Base-by-base conservation (phyloP, 2,888 invertebrate species). In the Criorhina ranunculi region DNA sequence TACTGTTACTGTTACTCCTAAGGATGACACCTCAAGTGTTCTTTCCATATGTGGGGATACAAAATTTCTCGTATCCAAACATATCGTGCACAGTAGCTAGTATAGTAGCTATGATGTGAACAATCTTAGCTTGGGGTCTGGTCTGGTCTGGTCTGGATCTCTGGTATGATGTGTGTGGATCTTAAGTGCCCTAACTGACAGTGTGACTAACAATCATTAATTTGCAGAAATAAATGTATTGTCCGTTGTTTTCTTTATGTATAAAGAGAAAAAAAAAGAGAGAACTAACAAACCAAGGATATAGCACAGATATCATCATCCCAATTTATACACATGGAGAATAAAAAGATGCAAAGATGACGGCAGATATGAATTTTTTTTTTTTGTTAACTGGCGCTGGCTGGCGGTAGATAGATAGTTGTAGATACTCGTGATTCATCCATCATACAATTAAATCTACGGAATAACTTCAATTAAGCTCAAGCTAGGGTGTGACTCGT, bases 181-280 rank as follows among this genome's bases (percentile, higher is more conserved):
- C 69, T 85, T 85, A 85, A 85, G 85, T 85, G 60, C 85, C 80
- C 66, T 66, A 76, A 80, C 85, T 85, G 85, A 85, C 85, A 85
- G 85, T 85, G 85, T 85, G 85, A 85, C 85, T 85, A 85, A 85
- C 85, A 85, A 85, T 85, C 85, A 85, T 85, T 85, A 85, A 85
- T 85, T 85, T 85, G 85, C 85, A 85, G 85, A 80, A 80, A 80
- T 85, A 73, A 53, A 42, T 46, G 7, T 19, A 46, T 57, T 9
- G 57, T 11, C 11, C n/a, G 57, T 11, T 8, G 29, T 40, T 9
- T 42, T 75, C 1, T 35, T 24, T 62, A 31, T 57, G 24, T 24
- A 29, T 29, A n/a, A n/a, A 44, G 12, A 51, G 5, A 57, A n/a
- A 31, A n/a, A 17, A 42, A 31, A 49, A 62, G 17, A 46, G 29